Evolutionary conservation across 2,797 vertebrate species (phyloP), one percentile per base, ranked within the genome.

Genomic region (Paramormyrops hopkinsi): DNA sequence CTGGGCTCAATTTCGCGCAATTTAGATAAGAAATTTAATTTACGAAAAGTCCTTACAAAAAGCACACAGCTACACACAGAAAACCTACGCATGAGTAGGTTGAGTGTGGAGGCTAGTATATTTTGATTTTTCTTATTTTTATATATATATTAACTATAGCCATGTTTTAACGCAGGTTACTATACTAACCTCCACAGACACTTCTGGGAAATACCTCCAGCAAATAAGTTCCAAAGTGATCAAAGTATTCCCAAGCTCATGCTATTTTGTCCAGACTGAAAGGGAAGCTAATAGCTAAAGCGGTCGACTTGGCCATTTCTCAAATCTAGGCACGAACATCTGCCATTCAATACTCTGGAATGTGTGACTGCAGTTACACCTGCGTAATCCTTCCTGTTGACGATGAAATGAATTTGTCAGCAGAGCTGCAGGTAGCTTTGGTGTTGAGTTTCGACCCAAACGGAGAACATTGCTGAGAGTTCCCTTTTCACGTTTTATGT

Each of bases 281-380:
- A 56, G 7, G 37, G 90, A 89, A 93, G 94, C 90, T 90, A 89
- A 88, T 89, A 90, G 89, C 88, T 90, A 90, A 92, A 94, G 93
- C 92, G 90, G 92, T 93, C 93, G 92, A 95, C 95, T 89, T 92
- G 90, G 89, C 91, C 90, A 88, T 91, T 96, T 96, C 94, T 96
- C 95, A 95, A 94, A 94, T 91, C 90, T 92, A 91, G 92, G 94
- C 95, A 96, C 94, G 94, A 95, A 96, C 96, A 94, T 95, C 90
- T 92, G 95, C 93, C 93, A 96, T 95, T 93, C 92, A 95, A 96
- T 95, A 94, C 95, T 90, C 92, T 90, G 94, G 94, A 94, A 95
- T 96, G 95, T 91, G 89, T 94, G 92, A 90, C 89, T 90, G 65
- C 91, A 90, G 90, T 92, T 90, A 90, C 90, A 69, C 51, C 88